Percentiles rank a stretch among this genome's conserved stretches.
phyloP scores from a whole-genome alignment of 2,797 vertebrate species.

The Eulemur coronatus region DNA sequence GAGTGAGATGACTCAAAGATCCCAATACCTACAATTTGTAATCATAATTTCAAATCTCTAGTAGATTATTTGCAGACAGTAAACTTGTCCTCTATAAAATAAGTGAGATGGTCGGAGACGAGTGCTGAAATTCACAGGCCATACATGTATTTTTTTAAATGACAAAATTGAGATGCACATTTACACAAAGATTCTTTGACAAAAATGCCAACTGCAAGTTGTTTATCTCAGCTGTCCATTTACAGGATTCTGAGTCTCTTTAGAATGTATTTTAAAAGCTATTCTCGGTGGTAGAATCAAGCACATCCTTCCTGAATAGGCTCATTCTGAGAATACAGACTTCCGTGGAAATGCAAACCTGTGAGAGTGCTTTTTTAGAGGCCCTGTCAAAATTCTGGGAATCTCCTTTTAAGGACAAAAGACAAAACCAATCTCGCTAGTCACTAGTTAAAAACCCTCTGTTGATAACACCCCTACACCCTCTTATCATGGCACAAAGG shows the following conservation, averaged over 20 bases:
- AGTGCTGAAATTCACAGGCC: not conserved
- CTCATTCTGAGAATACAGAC: conserved; percentile 36
- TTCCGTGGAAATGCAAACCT: not conserved
- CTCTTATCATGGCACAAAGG: not conserved
- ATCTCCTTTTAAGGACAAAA: conserved; percentile 60
- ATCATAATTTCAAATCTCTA: not conserved
- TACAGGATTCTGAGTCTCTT: not conserved
- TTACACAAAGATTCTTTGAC: not conserved
- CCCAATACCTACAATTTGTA: not conserved
- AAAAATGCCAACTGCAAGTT: not conserved
- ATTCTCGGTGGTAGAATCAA: not conserved
- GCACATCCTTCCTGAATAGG: not conserved
- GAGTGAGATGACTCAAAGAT: not conserved
- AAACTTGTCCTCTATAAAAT: not conserved
- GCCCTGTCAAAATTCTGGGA: conserved; percentile 49
- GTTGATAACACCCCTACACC: not conserved
- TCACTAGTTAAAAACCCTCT: not conserved
- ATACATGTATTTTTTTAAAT: not conserved
- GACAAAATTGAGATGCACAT: not conserved
- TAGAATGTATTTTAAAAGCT: not conserved
- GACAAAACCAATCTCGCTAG: conserved; percentile 45
- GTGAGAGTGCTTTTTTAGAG: conserved; percentile 16
- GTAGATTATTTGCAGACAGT: not conserved
- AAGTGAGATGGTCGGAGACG: not conserved
- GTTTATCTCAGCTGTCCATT: not conserved